Evolutionary conservation across 2,888 invertebrate species (phyloP).

Genomic region (Leptura quadrifasciata): DNA sequence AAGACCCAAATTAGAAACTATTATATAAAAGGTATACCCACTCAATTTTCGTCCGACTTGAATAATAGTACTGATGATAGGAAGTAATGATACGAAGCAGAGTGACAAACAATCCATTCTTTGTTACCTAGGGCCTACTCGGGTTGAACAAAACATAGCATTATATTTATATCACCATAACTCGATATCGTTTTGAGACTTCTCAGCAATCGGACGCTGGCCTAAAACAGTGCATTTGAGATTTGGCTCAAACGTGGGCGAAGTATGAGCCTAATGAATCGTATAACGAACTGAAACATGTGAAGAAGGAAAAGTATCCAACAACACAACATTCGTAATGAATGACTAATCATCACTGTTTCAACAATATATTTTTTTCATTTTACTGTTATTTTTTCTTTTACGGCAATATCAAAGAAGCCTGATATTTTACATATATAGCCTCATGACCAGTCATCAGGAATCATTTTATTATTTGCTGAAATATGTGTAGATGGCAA

Average conservation of each 20-base stretch:
- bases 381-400: conserved; percentile 5
- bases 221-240: conserved; percentile 23
- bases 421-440: background rate
- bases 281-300: conserved; percentile 46
- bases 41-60: too few species aligned
- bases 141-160: too few species aligned
- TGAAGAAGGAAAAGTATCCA: conserved; percentile 19
- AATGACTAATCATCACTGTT: conserved; percentile 30
- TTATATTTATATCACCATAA: too few species aligned
- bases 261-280: conserved; percentile 46
- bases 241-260: conserved; percentile 26
- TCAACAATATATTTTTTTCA: conserved; percentile 3
- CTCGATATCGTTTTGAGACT: background rate
- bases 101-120: too few species aligned
- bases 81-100: too few species aligned
- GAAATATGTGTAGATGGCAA: conserved; percentile 2
- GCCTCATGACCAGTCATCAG: background rate
- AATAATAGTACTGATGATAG: too few species aligned
- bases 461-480: background rate
- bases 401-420: background rate
- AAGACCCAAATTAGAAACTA: too few species aligned
- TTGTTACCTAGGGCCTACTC: too few species aligned
- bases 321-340: conserved; percentile 21
- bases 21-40: too few species aligned
- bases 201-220: background rate